These are phyloP conservation scores for Emydura subglobosa DNA, from an alignment of 2,113 vertebrate species.

Conservation along the genomic window DNA sequence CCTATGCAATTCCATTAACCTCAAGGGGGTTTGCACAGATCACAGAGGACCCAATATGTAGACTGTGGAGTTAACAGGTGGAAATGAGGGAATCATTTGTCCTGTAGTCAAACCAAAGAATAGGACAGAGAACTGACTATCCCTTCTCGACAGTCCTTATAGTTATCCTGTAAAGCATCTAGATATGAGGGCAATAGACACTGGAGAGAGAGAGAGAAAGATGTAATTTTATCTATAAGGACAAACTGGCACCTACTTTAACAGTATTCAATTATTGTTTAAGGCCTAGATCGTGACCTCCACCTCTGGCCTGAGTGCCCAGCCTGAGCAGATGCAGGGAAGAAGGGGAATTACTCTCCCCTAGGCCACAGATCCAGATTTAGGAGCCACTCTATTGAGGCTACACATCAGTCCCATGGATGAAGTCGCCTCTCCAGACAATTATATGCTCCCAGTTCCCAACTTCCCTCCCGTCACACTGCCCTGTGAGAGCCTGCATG, in stretches of 20 bases:
- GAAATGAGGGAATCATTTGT: rapidly evolving
- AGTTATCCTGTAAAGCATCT: background rate
- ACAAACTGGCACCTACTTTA: background rate
- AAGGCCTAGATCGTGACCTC: background rate
- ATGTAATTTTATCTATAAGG: background rate
- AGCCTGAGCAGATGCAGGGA: background rate
- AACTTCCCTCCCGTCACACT: background rate
- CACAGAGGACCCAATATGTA: rapidly evolving
- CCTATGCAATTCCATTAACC: background rate
- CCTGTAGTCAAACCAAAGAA: background rate
- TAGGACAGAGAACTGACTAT: rapidly evolving
- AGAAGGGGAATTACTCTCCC: background rate
- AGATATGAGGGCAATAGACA: rapidly evolving
- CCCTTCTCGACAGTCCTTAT: background rate
- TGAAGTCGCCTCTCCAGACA: background rate
- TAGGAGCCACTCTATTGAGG: background rate
- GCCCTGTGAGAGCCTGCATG: background rate
- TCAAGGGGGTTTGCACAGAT: background rate
- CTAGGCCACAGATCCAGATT: background rate
- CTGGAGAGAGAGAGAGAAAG: background rate
- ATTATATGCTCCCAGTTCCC: rapidly evolving
- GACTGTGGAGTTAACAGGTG: rapidly evolving
- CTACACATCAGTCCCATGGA: background rate
- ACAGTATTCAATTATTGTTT: background rate
- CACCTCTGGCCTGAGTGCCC: background rate